These are phyloP conservation scores for Macrophya alboannulata DNA, from an alignment of 2,888 invertebrate genomes.

Conservation along the genomic window DNA sequence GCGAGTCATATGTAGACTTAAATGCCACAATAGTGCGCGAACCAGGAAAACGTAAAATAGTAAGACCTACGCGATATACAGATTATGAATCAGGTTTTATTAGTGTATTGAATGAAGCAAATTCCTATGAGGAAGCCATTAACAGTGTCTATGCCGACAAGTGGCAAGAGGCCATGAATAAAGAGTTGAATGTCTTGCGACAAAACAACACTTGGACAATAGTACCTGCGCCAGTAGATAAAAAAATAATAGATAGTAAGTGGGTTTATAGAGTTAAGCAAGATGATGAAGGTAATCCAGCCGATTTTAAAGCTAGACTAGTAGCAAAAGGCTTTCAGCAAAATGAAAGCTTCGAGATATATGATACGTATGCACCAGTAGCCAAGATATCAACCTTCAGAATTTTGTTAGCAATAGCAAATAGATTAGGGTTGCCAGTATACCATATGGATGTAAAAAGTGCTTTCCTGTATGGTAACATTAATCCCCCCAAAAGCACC, in stretches of 20 bases:
- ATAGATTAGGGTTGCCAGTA: conserved; percentile 57
- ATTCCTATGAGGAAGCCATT: neutral
- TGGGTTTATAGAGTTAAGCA: conserved; percentile 38
- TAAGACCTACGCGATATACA: neutral
- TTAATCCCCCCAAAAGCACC: too few relatives aligned
- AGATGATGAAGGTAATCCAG: neutral
- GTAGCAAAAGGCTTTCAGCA: conserved; percentile 59
- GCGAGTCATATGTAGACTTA: too few relatives aligned
- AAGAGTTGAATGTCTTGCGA: neutral
- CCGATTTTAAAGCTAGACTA: neutral
- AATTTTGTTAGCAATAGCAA: conserved; percentile 62
- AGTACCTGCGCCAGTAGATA: neutral
- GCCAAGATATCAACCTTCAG: conserved; percentile 63
- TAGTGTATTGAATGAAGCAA: neutral
- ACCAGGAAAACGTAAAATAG: neutral
- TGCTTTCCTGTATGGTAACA: conserved; percentile 64
- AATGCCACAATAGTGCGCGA: too few relatives aligned
- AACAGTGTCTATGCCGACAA: neutral
- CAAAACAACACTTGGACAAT: neutral
- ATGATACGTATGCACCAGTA: conserved; percentile 65
- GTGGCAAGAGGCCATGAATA: conserved; percentile 52
- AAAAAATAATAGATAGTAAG: conserved; percentile 40
- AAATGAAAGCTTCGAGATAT: conserved; percentile 27
- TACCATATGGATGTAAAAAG: conserved; percentile 62
- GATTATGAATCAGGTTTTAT: neutral